These are phyloP conservation scores for Scytalopus superciliaris DNA, from an alignment of 2,113 vertebrate species.

Conservation along the genomic window DNA sequence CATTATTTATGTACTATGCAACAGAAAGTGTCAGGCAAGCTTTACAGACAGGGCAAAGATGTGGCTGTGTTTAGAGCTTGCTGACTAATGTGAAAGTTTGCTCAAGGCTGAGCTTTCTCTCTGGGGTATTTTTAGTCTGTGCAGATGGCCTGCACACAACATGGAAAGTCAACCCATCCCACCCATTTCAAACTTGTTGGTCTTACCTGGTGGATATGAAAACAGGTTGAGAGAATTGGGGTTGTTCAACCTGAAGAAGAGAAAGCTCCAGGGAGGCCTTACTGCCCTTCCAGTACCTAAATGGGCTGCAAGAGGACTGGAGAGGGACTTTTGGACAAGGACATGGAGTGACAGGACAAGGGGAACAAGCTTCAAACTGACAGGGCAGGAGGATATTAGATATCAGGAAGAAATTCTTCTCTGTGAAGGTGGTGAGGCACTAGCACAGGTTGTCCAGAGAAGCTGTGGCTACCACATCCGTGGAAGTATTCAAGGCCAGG, in stretches of 20 bases:
- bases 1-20: not conserved
- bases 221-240: not conserved
- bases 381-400: not conserved
- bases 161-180: not conserved
- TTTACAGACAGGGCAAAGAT: not conserved
- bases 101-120: not conserved
- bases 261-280: not conserved
- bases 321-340: not conserved
- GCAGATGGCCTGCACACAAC: not conserved
- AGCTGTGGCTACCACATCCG: not conserved
- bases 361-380: not conserved
- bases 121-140: not conserved
- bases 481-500: not conserved
- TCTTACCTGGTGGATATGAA: not conserved
- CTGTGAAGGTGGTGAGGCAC: not conserved
- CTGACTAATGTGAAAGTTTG: not conserved
- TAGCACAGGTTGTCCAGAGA: not conserved
- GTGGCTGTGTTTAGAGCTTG: not conserved
- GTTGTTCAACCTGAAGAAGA: not conserved
- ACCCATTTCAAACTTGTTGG: not conserved
- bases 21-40: not conserved
- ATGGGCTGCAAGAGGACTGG: not conserved
- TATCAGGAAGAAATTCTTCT: not conserved
- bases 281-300: not conserved
- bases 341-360: not conserved